phyloP scores from a whole-genome alignment of 2,888 invertebrate species.

The Bembecia ichneumoniformis region DNA sequence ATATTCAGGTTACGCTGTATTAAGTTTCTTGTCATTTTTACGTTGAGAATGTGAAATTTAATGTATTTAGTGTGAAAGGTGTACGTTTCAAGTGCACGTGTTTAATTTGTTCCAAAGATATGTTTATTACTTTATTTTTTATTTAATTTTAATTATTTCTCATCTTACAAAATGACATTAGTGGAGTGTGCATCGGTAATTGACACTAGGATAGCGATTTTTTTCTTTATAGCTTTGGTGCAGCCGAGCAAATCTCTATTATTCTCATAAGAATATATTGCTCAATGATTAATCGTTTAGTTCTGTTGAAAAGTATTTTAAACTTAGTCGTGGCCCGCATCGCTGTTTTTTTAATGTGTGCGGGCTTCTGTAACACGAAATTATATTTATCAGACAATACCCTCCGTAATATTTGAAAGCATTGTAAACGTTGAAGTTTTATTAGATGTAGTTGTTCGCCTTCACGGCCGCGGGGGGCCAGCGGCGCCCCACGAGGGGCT shows the following conservation, averaged over 20 bases:
- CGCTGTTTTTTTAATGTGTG: conserved; percentile 48
- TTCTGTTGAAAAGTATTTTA: conserved; percentile 67
- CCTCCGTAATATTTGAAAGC: conserved; percentile 62
- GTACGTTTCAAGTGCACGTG: conserved; percentile 65
- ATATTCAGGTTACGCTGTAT: conserved; percentile 45
- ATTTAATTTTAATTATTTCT: conserved; percentile 35
- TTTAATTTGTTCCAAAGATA: conserved; percentile 70
- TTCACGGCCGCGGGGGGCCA: conserved; percentile 48
- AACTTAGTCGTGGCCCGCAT: conserved; percentile 60
- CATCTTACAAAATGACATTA: conserved; percentile 59
- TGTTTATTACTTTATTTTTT: conserved; percentile 51
- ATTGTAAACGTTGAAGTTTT: conserved; percentile 56
- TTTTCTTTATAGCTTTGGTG: conserved; percentile 65
- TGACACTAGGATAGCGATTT: conserved; percentile 58
- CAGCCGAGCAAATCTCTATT: conserved; percentile 71
- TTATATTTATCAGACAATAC: conserved; percentile 71
- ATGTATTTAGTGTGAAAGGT: conserved; percentile 51
- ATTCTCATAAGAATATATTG: conserved; percentile 69
- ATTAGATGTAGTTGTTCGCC: conserved; percentile 68
- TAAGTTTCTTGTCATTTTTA: conserved; percentile 60
- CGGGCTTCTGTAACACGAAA: conserved; percentile 56
- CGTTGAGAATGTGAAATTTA: conserved; percentile 54
- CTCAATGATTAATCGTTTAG: conserved; percentile 59
- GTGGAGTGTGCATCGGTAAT: conserved; percentile 69
- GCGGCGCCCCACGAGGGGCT: conserved; percentile 28